Base-by-base conservation (phyloP, 2,113 vertebrate genomes). In the Grus americana region DNA sequence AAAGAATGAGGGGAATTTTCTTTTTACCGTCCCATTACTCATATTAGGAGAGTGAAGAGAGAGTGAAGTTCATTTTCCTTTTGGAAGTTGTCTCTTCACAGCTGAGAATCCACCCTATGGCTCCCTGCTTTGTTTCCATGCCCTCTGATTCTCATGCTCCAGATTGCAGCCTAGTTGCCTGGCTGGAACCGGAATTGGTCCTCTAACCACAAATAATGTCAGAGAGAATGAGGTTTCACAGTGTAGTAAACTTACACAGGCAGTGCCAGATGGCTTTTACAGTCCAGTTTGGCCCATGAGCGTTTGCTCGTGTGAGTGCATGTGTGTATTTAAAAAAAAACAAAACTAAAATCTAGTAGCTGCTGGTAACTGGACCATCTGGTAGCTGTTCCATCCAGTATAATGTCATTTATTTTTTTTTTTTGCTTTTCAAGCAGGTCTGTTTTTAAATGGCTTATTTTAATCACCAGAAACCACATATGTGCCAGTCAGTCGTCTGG, bases 401-500 rank as follows among this genome's bases (percentile, higher is more conserved):
- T 85, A 96, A 95, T 96, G 94, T 88, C 95, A 95, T 96, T 97
- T 97, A 91, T 61, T 95, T 93, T 96, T 97, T 36, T 36, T 96
- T 96, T 97, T 97, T 96, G 93, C 92, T 95, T 97, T 97, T 95
- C 94, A 95, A 94, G 94, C 95, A 96, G 94, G 95, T 97, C 95
- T 97, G 95, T 88, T 97, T 95, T 95, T 96, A 97, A 97, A 97
- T 94, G 95, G 92, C 91, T 95, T 91, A 93, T 97, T 97, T 97
- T 96, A 96, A 97, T 97, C 96, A 95, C 89, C 93, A 97, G 94
- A 97, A 97, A 93, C 87, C 96, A 95, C 95, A 95, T 96, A 97
- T 95, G 95, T 96, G 97, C 93, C 87, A 97, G 97, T 93, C 96
- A 95, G 81, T 94, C 4, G 91, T 92, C 92, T 97, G 91, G 93